phyloP scores from a whole-genome alignment of 2,113 vertebrate genomes.

The Tringa solitaria region DNA sequence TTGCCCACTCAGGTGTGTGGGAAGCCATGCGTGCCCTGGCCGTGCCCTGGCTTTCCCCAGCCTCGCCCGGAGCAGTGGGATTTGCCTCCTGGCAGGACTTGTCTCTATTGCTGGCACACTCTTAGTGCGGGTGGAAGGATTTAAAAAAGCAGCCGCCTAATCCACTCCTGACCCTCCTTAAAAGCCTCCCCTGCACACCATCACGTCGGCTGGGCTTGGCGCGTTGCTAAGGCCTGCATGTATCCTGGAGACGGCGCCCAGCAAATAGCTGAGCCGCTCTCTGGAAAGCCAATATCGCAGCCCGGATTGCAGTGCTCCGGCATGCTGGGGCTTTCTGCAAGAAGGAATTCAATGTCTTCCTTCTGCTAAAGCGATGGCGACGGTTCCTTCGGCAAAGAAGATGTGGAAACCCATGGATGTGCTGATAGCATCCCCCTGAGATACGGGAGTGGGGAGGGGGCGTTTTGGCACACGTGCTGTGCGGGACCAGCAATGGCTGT shows the following conservation, averaged over 20 bases:
- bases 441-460: constrained; percentile 10
- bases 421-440: neutral
- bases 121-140: neutral
- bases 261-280: constrained; percentile 64
- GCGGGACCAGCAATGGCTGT: neutral
- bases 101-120: fast-evolving
- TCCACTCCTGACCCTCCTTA: neutral
- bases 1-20: fast-evolving
- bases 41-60: neutral
- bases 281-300: constrained; percentile 40
- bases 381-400: neutral
- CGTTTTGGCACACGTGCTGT: constrained; percentile 15
- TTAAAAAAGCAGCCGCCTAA: neutral
- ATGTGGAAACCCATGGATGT: neutral
- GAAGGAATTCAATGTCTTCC: neutral
- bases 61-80: fast-evolving
- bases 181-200: neutral
- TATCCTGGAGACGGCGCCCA: constrained; percentile 69
- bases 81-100: neutral
- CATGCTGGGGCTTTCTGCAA: neutral
- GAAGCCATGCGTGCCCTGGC: fast-evolving
- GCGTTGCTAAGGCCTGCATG: constrained; percentile 60
- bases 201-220: neutral
- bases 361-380: neutral
- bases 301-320: constrained; percentile 32